Base-by-base conservation (phyloP, 2,113 vertebrate species). In the Pitta sordida region DNA sequence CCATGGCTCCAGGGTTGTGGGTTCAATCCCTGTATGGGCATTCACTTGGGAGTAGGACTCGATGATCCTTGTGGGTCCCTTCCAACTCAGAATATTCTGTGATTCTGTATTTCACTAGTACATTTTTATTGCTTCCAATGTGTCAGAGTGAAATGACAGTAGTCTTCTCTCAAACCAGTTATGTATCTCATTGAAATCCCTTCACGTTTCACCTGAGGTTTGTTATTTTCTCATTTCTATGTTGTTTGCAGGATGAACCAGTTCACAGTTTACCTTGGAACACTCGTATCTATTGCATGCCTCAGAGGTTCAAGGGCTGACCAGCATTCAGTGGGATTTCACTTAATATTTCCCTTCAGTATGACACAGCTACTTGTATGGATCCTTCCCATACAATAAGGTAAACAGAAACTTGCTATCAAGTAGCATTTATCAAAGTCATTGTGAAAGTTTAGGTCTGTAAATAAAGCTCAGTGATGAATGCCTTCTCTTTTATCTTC, bases 121-220 rank as follows among this genome's bases (percentile, higher is more conserved):
- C 56, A 29, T 75, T 91, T 88, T 74, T 65, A 89, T 85, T 85
- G 21, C 39, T 91, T 92, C 59, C 58, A 74, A 6, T 55, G 24
- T 62, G 48, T 74, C 86, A 86, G 64, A 82, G 20, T 44, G 62
- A 84, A 91, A 83, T 37, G 71, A 92, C 78, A 80, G 59, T 55
- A 71, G 48, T 69, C 60, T 90, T 59, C 53, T 73, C 70, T 88
- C 85, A 86, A 74, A 44, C 46, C 27, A 71, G 43, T 91, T 81
- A 81, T 13, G 44, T 7, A 60, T 52, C 86, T 88, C 75, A 77
- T 34, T 81, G 86, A 96, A 95, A 93, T 80, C 36, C 22, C 4
- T 78, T 83, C 52, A 44, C 59, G 79, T 92, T 86, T 87, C 93
- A 92, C 84, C 60, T 56, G 53, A 83, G 88, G 62, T 44, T 86